Evolutionary conservation across 2,888 invertebrate genomes (phyloP).

Genomic region (Eupithecia abbreviata): DNA sequence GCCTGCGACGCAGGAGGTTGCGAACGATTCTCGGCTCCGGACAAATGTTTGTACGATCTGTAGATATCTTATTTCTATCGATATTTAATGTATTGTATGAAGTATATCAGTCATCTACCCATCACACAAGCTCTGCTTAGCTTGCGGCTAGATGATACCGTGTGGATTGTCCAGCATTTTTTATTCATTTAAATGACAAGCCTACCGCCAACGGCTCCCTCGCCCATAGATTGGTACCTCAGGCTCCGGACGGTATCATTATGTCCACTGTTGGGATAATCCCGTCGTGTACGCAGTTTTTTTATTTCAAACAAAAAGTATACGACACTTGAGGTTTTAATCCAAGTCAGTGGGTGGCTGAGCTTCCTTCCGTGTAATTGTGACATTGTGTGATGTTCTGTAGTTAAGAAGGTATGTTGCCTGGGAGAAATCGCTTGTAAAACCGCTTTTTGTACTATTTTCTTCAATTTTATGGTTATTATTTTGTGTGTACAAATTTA

Average conservation of each 20-base stretch:
- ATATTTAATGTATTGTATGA: too few relatives aligned
- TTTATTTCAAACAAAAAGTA: not conserved
- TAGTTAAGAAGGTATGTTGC: not conserved
- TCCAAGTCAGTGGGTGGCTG: not conserved
- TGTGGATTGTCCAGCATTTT: too few relatives aligned
- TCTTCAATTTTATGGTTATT: not conserved
- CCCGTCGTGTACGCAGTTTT: not conserved
- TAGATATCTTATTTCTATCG: too few relatives aligned
- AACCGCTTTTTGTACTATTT: not conserved
- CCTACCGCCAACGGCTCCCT: not conserved
- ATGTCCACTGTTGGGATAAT: not conserved
- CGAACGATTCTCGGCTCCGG: too few relatives aligned
- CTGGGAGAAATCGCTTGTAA: not conserved
- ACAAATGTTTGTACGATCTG: too few relatives aligned
- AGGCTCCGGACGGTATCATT: not conserved
- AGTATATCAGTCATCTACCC: too few relatives aligned
- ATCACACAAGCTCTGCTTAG: too few relatives aligned
- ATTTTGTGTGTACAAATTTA: not conserved
- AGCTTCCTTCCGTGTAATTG: not conserved
- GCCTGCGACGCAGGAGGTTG: too few relatives aligned
- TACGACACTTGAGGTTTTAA: slow-evolving; percentile 3
- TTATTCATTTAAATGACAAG: too few relatives aligned
- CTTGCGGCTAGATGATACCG: too few relatives aligned
- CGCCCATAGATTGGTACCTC: not conserved
- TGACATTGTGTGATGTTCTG: not conserved